Evolutionary conservation across 2,113 vertebrate genomes (phyloP), one percentile per base, ranked within the genome.

Genomic region (Pimephales promelas): DNA sequence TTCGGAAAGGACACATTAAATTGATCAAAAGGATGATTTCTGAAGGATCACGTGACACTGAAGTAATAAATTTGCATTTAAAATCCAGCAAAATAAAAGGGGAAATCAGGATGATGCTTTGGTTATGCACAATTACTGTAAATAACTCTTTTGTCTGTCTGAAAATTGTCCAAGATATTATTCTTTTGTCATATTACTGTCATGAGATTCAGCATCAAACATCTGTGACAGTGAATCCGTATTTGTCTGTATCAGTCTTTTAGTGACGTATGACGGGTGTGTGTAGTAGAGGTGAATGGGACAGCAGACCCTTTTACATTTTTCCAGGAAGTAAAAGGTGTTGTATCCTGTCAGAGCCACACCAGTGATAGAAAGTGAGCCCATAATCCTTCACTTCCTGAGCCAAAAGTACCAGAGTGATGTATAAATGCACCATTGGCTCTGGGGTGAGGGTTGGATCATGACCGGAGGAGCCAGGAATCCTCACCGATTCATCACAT

Each of bases 241-340:
- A 31, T n/a, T 34, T 22, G 2, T 31, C 16, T 22, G 16, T 31
- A 11, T 72, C 34, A 70, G 5, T 36, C 34, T 26, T 74, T 84
- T 66, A 10, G 26, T 16, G 10, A 45, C 28, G 11, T 0, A 2
- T 71, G 22, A 45, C 14, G n/a, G 34, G 20, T 70, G 52, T 54
- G 52, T 54, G 6, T 7, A 3, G n/a, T 18, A 54, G 36, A 24
- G 11, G 9, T 31, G 40, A 66, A 18, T 3, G 20, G 31, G 22
- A n/a, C 73, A 59, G 22, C 24, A 7, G 10, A 40, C 22, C 3
- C 10, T 40, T 36, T 40, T 11, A 66, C 24, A 31, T 52, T 47
- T 18, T 66, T 28, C 18, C 59, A 62, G 43, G 85, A 88, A 85
- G 77, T 68, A 43, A 88, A 87, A 83, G 79, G 13, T 88, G 64